Evolutionary conservation across 1,140 invertebrate genomes (phyloP), one percentile per base, ranked within the genome.

Genomic region (Colletes gigas): DNA sequence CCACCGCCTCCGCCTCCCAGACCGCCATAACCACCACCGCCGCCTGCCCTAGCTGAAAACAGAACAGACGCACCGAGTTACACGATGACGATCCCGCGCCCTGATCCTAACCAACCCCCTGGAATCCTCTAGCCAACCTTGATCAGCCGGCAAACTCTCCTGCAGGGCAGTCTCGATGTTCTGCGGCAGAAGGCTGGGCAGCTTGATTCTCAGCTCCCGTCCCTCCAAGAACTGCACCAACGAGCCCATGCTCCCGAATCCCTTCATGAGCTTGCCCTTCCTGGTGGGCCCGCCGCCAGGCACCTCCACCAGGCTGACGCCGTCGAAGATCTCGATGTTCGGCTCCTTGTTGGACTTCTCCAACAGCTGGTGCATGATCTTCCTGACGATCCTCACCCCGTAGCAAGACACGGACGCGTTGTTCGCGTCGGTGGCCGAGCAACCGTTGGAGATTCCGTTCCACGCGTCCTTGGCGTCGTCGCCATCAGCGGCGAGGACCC

Each of bases 201-300:
- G 90, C 80, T 95, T 96, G 6, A 97, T 95, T 83, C 96, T 94
- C 1, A 97, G 87, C 84, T 97, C 96, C 84, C 96, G 95, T 10
- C 93, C 95, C 80, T 95, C 94, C 3, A 97, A 87, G 84, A 97
- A 97, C 72, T 94, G 94, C 19, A 96, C 92, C 59, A 97, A 88
- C 2, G 94, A 93, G 1, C 93, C 95, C 44, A 96, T 81, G 0
- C 94, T 84, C 1, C 94, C 94, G 30, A 93, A 92, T 75, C 94
- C 94, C 17, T 95, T 94, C 8, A 94, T 88, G 9, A 92, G 91
- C 41, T 94, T 91, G 0, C 93, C 93, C 44, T 81, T 90, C 52
- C 94, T 93, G 65, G 92, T 90, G 0, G 89, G 89, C 3, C 81
- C 84, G 4, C 78, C 73, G 0, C 85, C 86, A 4, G 41, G 68